These are phyloP conservation scores for rat (Rattus norvegicus) DNA, from an alignment of 2,113 vertebrate genomes.

Conservation along the genomic window GRCr8 NC_086027.1:92665501-92666000, in stretches of 20 bases:
- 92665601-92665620: background rate
- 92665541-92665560: background rate
- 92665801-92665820: background rate
- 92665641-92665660: background rate
- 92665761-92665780: rapidly evolving
- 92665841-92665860: background rate
- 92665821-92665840: background rate
- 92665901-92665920: background rate
- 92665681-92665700: background rate
- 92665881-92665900: rapidly evolving
- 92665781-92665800: background rate
- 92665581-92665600: background rate
- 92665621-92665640: background rate
- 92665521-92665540: background rate
- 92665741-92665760: background rate
- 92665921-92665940: rapidly evolving
- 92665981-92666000: background rate
- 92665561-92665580: background rate
- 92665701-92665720: background rate
- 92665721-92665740: rapidly evolving
- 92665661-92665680: rapidly evolving
- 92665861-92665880: background rate
- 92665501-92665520: too few relatives aligned
- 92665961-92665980: background rate
- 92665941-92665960: background rate